Evolutionary conservation across 2,113 vertebrate genomes (phyloP).

Genomic region (Oreochromis tanganicae): DNA sequence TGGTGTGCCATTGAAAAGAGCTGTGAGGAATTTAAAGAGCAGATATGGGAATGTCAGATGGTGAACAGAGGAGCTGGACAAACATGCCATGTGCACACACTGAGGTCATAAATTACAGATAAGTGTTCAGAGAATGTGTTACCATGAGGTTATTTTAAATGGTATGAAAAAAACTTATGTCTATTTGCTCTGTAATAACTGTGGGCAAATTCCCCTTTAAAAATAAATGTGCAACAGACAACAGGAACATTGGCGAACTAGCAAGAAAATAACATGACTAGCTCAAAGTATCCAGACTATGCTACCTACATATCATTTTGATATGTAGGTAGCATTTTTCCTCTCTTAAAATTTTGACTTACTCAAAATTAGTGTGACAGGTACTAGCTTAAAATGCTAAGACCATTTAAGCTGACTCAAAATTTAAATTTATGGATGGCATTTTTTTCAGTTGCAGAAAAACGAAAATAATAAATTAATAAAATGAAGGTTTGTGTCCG

Average conservation of each 20-base stretch:
- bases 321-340: neutral
- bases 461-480: neutral
- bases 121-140: neutral
- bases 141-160: neutral
- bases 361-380: neutral
- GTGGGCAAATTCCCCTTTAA: neutral
- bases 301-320: neutral
- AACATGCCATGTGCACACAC: neutral
- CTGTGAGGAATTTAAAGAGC: slow-evolving; percentile 12
- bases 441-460: neutral
- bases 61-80: neutral
- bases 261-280: neutral
- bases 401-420: neutral
- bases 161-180: neutral
- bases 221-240: neutral
- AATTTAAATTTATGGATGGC: neutral
- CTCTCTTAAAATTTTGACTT: neutral
- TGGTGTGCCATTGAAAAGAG: neutral
- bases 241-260: neutral
- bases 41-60: neutral
- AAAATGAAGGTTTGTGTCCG: neutral
- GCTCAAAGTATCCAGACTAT: neutral
- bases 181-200: too few species aligned
- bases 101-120: slow-evolving; percentile 13
- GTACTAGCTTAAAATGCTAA: neutral